Evolutionary conservation across 2,888 invertebrate species (phyloP), one percentile per base, ranked within the genome.

Genomic region (Metalampra italica): DNA sequence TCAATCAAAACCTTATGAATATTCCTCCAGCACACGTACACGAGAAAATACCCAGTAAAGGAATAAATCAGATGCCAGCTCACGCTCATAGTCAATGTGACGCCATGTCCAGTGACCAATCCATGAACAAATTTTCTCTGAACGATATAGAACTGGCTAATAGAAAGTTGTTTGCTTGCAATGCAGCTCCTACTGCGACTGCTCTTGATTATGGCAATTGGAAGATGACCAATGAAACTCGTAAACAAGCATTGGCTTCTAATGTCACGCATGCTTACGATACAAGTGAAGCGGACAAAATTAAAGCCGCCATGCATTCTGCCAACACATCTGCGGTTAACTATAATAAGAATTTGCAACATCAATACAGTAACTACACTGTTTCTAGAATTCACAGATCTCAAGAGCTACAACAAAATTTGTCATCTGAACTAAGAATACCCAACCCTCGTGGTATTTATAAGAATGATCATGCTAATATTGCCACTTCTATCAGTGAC

Each of bases 81-180:
- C 83, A 81, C 43, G 73, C 80, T n/a, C 85, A 83, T 46, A 81
- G 68, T 49, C 86, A 83, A 51, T 88, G 81, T 51, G 87, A 88
- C 22, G 53, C 67, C 9, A 56, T 82, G 29, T 50, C 75, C n/a
- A 57, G 72, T 46, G 71, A 70, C 8, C 83, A 82, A 59, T 56
- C 67, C 11, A 65, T 79, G 13, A 74, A 69, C 49, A 80, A 75
- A 52, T 88, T 86, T 60, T 83, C 85, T 3, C 66, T 88, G n/a
- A 86, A 71, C 51, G 88, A 88, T 48, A 87, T 88, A 53, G 88
- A 89, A 56, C 39, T 82, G 38, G 86, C 87, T 0, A 88, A 87
- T 53, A 89, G 88, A 52, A 89, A 88, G 55, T 58, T 88, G 11
- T 89, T 80, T 62, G 64, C 78, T 13, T 72, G 78, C 57, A 84